Conservation (phyloP, 2,888 invertebrate genomes). For the Himalopsyche anomala region DNA sequence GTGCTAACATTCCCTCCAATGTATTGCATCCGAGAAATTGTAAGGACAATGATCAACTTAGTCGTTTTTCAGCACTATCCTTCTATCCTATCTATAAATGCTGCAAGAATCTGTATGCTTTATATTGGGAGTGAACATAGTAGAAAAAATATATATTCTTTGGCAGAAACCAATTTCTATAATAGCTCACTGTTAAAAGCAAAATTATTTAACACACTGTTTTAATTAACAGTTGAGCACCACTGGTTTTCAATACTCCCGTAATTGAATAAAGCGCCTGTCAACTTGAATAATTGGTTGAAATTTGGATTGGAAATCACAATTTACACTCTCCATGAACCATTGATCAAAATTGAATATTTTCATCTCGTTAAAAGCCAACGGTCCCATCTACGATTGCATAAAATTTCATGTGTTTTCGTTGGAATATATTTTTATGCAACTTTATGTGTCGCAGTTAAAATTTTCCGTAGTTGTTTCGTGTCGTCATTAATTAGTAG, state of each 20-base stretch:
- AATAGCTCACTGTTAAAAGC: too few species aligned
- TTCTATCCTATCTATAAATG: too few species aligned
- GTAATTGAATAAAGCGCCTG: slow-evolving; percentile 26
- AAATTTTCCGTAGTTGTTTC: not conserved
- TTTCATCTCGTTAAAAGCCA: slow-evolving; percentile 40
- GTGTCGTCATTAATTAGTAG: slow-evolving; percentile 13
- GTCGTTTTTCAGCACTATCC: too few species aligned
- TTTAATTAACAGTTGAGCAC: not conserved
- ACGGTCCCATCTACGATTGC: not conserved
- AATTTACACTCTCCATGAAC: not conserved
- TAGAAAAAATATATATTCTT: too few species aligned
- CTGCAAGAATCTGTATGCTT: too few species aligned
- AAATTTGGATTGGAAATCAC: slow-evolving; percentile 23
- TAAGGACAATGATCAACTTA: too few species aligned
- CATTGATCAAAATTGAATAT: slow-evolving; percentile 29
- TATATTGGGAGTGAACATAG: too few species aligned
- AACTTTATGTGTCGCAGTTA: not conserved
- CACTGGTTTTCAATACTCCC: not conserved
- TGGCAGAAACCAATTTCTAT: too few species aligned
- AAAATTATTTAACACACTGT: too few species aligned
- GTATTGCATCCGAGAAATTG: too few species aligned
- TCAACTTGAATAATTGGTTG: slow-evolving; percentile 34
- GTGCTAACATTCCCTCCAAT: too few species aligned
- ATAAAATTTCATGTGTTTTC: not conserved
- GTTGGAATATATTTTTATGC: slow-evolving; percentile 18